Conservation (phyloP, 2,113 vertebrate species). For the Chaetodon auriga region DNA sequence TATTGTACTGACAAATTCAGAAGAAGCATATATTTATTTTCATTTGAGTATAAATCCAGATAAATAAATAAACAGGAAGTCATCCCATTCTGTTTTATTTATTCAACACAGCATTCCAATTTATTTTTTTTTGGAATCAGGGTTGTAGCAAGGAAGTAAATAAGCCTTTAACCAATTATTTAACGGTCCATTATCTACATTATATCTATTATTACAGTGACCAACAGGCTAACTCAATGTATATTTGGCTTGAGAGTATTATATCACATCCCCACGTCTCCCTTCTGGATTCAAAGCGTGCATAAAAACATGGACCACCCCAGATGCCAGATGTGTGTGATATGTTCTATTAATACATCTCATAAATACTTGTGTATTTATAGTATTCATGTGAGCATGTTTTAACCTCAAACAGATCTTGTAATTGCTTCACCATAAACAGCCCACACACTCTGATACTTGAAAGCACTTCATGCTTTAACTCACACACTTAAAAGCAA, state of each 20-base stretch:
- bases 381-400: background rate
- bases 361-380: background rate
- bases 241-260: background rate
- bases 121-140: too few relatives aligned
- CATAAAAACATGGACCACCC: background rate
- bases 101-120: too few relatives aligned
- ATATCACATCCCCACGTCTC: background rate
- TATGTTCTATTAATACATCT: background rate
- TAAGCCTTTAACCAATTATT: too few relatives aligned
- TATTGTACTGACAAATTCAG: too few relatives aligned
- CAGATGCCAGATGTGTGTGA: background rate
- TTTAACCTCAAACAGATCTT: background rate
- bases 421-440: slow-evolving; percentile 10
- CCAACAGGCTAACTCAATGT: too few relatives aligned
- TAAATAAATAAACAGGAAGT: too few relatives aligned
- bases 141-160: too few relatives aligned
- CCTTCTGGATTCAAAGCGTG: background rate
- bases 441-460: slow-evolving; percentile 9
- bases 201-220: background rate
- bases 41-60: too few relatives aligned
- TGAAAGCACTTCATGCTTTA: slow-evolving; percentile 15
- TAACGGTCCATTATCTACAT: background rate
- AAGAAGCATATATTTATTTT: too few relatives aligned
- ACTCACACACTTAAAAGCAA: slow-evolving; percentile 31
- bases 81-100: too few relatives aligned